A percentile compares a stretch with the other conserved stretches of the same genome.
Conservation (phyloP, 53 echinoderm and acorn worm species). For the Mesocentrotus franciscanus region DNA sequence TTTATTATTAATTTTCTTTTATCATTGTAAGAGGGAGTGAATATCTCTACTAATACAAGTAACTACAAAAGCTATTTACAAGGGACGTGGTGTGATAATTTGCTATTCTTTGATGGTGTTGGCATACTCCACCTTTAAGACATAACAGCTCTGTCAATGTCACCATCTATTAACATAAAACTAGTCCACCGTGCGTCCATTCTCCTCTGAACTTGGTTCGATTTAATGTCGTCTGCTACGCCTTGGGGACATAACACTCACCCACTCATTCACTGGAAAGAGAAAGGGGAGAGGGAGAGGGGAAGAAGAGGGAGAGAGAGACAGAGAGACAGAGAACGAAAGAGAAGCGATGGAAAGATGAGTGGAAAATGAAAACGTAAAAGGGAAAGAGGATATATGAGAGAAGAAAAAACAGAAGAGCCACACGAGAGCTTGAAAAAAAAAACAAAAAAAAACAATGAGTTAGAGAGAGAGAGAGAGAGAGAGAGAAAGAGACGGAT, state of each 20-base stretch:
- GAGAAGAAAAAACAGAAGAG: not conserved
- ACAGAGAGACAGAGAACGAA: not conserved
- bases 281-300: not conserved
- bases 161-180: constrained; percentile 60
- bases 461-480: not conserved
- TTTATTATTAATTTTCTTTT: not conserved
- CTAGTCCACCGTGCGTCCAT: constrained; percentile 45
- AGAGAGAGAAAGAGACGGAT: not conserved
- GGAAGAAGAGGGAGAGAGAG: not conserved
- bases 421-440: not conserved
- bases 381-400: not conserved
- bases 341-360: not conserved
- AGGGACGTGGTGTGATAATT: not conserved
- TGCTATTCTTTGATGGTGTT: not conserved
- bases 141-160: constrained; percentile 56
- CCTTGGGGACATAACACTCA: constrained; percentile 48
- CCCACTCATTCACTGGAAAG: constrained; percentile 9
- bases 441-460: not conserved
- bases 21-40: not conserved
- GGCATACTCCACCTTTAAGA: constrained; percentile 39
- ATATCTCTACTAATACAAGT: not conserved
- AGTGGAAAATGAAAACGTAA: not conserved
- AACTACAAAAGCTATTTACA: not conserved
- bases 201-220: constrained; percentile 64
- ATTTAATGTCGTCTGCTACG: constrained; percentile 58